Conservation (phyloP, 1,140 invertebrate species). For the Euwallacea fornicatus region DNA sequence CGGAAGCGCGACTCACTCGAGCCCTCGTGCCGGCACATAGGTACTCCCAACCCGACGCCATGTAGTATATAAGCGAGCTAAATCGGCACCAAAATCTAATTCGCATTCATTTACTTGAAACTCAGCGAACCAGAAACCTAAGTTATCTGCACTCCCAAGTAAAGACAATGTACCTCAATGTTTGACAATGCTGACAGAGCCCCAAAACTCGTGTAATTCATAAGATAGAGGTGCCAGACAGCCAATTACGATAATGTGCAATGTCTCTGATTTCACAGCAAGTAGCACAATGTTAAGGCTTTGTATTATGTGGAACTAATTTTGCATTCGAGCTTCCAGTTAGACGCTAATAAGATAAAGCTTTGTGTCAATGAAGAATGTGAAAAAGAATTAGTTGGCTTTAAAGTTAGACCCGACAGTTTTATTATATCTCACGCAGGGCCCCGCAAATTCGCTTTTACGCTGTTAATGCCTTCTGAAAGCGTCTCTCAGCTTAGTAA, state of each 20-base stretch:
- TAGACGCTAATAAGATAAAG: too few species aligned
- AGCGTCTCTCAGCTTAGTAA: neutral
- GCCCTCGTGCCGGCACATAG: too few species aligned
- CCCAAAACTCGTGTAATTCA: neutral
- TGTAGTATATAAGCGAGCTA: too few species aligned
- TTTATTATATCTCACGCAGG: too few species aligned
- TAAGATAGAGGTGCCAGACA: neutral
- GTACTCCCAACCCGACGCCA: too few species aligned
- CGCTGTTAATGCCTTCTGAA: neutral
- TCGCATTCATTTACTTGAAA: neutral
- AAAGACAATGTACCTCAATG: conserved; percentile 2
- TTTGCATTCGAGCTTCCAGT: too few species aligned
- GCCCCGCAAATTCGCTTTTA: too few species aligned
- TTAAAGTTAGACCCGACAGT: too few species aligned
- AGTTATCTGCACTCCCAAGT: neutral
- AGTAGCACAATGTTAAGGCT: neutral
- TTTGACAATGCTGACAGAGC: conserved; percentile 4
- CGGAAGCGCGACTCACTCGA: too few species aligned
- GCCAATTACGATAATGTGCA: conserved; percentile 5
- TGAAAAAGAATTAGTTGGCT: too few species aligned
- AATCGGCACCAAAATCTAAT: too few species aligned
- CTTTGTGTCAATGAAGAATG: too few species aligned
- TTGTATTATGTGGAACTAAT: neutral
- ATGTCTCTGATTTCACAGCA: neutral
- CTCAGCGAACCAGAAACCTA: neutral